A percentile compares a stretch with the other conserved stretches of the same genome.
These are phyloP conservation scores for Periophthalmodon schlosseri DNA, from an alignment of 2,113 vertebrate genomes.

Conservation along the genomic window DNA sequence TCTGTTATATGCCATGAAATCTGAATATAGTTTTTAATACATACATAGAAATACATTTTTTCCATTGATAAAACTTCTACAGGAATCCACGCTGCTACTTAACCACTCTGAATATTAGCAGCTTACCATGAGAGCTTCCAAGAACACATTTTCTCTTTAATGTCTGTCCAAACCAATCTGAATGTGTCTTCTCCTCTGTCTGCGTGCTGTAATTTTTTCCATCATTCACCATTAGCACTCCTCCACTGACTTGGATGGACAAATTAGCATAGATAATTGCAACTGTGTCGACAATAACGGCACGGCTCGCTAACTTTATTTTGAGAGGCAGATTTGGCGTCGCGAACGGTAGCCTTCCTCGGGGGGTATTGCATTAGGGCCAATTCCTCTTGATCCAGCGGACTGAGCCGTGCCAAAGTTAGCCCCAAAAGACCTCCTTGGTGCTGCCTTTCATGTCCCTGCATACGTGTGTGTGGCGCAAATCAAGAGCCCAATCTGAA, in stretches of 20 bases:
- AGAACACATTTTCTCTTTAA: slow-evolving; percentile 44
- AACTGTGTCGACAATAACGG: slow-evolving; percentile 58
- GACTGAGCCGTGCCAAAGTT: slow-evolving; percentile 45
- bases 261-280: slow-evolving; percentile 65
- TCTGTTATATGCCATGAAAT: too few species aligned
- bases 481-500: neutral
- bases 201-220: slow-evolving; percentile 53
- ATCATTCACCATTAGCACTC: slow-evolving; percentile 57
- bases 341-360: slow-evolving; percentile 33
- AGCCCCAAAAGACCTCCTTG: slow-evolving; percentile 45
- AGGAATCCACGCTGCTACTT: slow-evolving; percentile 11
- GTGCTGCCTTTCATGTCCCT: slow-evolving; percentile 51
- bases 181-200: slow-evolving; percentile 49
- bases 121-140: slow-evolving; percentile 25
- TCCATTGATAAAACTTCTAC: neutral
- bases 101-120: slow-evolving; percentile 27
- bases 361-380: slow-evolving; percentile 47
- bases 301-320: slow-evolving; percentile 57
- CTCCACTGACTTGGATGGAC: slow-evolving; percentile 25
- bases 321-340: slow-evolving; percentile 48
- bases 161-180: slow-evolving; percentile 50
- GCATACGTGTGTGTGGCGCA: slow-evolving; percentile 19
- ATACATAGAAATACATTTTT: too few species aligned
- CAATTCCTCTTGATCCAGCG: slow-evolving; percentile 57
- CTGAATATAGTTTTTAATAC: too few species aligned